These are phyloP conservation scores for Philonicus albiceps DNA, from an alignment of 2,888 invertebrate species.

Conservation along the genomic window DNA sequence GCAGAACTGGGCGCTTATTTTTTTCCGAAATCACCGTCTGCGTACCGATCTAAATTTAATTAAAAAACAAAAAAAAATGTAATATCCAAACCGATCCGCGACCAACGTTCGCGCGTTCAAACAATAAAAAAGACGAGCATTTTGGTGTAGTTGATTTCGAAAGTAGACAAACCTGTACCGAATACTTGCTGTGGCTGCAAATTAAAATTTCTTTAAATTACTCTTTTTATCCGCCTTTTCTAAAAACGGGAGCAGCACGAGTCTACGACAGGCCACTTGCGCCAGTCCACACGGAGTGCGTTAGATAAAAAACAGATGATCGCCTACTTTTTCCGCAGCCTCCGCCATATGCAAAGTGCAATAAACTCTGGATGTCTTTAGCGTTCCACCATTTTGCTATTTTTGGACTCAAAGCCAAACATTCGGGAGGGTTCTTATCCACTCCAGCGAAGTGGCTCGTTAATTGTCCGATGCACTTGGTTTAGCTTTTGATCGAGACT, in stretches of 20 bases:
- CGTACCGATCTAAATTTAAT: constrained; percentile 30
- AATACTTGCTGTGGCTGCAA: constrained; percentile 10
- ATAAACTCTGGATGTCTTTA: constrained; percentile 31
- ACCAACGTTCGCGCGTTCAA: not conserved
- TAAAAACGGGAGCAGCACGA: not conserved
- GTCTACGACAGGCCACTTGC: not conserved
- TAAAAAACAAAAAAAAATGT: not conserved
- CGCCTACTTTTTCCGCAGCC: constrained; percentile 18
- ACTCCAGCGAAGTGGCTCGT: constrained; percentile 25
- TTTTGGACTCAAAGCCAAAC: constrained; percentile 11
- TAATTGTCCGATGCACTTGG: constrained; percentile 36
- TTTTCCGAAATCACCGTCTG: not conserved
- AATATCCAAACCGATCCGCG: not conserved
- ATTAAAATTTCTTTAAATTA: constrained; percentile 1
- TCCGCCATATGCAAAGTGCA: constrained; percentile 26
- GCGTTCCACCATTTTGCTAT: constrained; percentile 7
- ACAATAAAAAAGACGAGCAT: constrained; percentile 26
- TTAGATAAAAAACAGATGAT: constrained; percentile 40
- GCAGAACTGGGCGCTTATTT: not conserved
- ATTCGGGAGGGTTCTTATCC: not conserved
- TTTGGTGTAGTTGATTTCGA: not conserved
- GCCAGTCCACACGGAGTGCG: not conserved
- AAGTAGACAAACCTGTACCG: constrained; percentile 23
- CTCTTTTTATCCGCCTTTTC: not conserved
- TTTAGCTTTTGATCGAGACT: constrained; percentile 1